Percentiles rank a stretch among this genome's conserved stretches.
Evolutionary conservation across 2,888 invertebrate genomes (phyloP).

Genomic region (Caenorhabditis imperialis): DNA sequence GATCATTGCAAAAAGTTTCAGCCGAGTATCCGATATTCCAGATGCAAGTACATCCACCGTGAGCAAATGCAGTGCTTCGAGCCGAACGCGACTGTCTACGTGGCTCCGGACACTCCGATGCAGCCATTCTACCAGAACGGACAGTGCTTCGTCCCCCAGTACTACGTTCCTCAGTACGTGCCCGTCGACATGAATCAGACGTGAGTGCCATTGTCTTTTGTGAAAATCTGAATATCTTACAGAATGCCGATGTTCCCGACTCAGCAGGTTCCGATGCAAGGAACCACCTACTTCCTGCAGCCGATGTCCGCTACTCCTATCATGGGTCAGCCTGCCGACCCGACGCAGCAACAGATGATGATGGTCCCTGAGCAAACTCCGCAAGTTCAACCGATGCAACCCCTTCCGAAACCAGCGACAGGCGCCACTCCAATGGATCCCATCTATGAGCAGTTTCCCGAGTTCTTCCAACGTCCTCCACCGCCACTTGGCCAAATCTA

Average conservation of each 20-base stretch:
- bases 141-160: constrained; percentile 7
- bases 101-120: neutral
- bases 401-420: neutral
- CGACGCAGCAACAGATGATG: constrained; percentile 4
- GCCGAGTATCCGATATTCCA: too few relatives aligned
- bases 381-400: constrained; percentile 1
- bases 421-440: neutral
- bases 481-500: constrained; percentile 16
- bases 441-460: neutral
- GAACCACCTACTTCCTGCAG: constrained; percentile 8
- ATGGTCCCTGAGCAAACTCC: too few relatives aligned
- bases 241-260: constrained; percentile 14
- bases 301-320: constrained; percentile 13
- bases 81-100: constrained; percentile 1
- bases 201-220: neutral
- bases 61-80: constrained; percentile 12
- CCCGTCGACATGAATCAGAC: constrained; percentile 6
- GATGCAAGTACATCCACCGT: constrained; percentile 17
- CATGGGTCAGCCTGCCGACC: constrained; percentile 14
- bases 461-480: constrained; percentile 17
- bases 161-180: neutral
- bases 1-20: too few relatives aligned
- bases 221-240: neutral
- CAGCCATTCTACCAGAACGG: constrained; percentile 7
- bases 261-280: too few relatives aligned